Evolutionary conservation across 2,113 vertebrate genomes (phyloP), one percentile per base, ranked within the genome.

Genomic region (Meriones unguiculatus): DNA sequence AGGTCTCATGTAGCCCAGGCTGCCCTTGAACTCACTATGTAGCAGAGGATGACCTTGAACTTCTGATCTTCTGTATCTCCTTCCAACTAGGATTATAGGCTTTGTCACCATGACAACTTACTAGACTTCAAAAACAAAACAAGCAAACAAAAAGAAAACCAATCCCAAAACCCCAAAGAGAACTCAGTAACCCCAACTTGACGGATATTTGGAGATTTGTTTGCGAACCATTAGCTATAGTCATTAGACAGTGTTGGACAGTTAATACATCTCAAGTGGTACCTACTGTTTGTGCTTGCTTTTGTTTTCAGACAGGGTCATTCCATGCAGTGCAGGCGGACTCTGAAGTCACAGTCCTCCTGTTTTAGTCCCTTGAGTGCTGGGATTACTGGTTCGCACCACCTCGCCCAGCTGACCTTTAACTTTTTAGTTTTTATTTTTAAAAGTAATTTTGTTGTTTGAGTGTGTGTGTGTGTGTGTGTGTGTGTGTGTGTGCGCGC

Each of bases 201-300:
- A 62, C 72, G 96, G 94, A 94, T 94, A 0, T 85, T 95, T 89
- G 35, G 2, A 87, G 59, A 92, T 24, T 93, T 95, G 62, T 94
- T 89, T 41, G 28, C 70, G 62, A 97, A 62, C 54, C 94, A 94
- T 87, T 62, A 2, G 3, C 54, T 3, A 0, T 80, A 20, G 17
- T 64, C 67, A 64, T 32, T 50, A 73, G 69, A 30, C 62, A 84
- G 2, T 25, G 64, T 89, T 91, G 93, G 54, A 64, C 14, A 5
- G 35, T 76, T 94, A 88, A 28, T 78, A 35, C 86, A 35, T 4
- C 69, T 18, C 24, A 22, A 97, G 70, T 35, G 32, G 59, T 28
- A 20, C 22, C 70, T 50, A 38, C 7, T 90, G 14, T 8, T 94
- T 85, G 41, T 65, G 96, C 82, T 89, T 87, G 4, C 17, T 59